These are phyloP conservation scores for Actinia equina DNA, from an alignment of 64 coral and sea anemone species.

Conservation along the genomic window DNA sequence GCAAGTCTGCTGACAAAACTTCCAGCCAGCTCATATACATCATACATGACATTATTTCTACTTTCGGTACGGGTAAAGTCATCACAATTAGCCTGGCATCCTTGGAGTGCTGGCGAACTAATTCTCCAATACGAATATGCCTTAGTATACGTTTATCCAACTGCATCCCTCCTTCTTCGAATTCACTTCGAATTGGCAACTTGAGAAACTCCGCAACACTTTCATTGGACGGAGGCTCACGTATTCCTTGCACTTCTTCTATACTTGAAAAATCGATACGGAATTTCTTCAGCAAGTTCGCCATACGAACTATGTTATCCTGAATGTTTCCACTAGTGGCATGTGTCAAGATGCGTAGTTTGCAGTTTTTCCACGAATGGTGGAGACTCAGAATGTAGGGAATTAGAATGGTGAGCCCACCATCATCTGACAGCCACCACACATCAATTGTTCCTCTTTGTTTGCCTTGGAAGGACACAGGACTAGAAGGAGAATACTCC, in stretches of 20 bases:
- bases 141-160: constrained; percentile 78
- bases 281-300: constrained; percentile 86
- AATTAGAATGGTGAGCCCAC: constrained; percentile 86
- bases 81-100: constrained; percentile 89
- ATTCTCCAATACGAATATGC: constrained; percentile 89
- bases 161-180: constrained; percentile 31
- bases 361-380: constrained; percentile 85
- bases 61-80: constrained; percentile 81
- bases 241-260: constrained; percentile 78
- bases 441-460: constrained; percentile 93
- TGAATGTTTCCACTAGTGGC: constrained; percentile 62
- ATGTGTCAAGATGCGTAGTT: constrained; percentile 81
- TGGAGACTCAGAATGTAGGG: constrained; percentile 80
- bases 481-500: background rate
- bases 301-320: constrained; percentile 87
- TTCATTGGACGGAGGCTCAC: constrained; percentile 48
- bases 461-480: constrained; percentile 72
- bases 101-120: constrained; percentile 70
- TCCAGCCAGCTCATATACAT: constrained; percentile 99
- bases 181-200: constrained; percentile 66
- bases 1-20: constrained; percentile 78
- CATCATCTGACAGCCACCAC: constrained; percentile 98
- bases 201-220: constrained; percentile 75
- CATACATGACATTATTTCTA: constrained; percentile 66
- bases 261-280: constrained; percentile 95